Percentiles rank a stretch among this genome's conserved stretches.
Conservation (phyloP, 2,888 invertebrate species). For the Podotricha telesiphe region DNA sequence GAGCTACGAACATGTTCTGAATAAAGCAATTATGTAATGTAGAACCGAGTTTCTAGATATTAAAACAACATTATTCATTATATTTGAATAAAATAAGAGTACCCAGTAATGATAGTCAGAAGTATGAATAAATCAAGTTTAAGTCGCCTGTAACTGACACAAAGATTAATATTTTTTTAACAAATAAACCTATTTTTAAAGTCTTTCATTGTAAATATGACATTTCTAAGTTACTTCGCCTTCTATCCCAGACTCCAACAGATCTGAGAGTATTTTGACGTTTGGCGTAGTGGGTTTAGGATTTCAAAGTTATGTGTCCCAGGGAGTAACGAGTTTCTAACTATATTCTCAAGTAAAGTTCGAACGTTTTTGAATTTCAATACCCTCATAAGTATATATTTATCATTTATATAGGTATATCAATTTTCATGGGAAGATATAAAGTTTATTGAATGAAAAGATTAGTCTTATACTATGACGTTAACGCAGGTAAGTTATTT, state of each 20-base stretch:
- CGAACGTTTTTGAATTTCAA: conserved; percentile 11
- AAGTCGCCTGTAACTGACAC: too few species aligned
- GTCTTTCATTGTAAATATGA: too few species aligned
- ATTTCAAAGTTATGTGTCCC: conserved; percentile 15
- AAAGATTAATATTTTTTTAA: neutral
- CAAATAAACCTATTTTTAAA: too few species aligned
- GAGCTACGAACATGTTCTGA: conserved; percentile 15
- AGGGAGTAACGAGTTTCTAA: conserved; percentile 15
- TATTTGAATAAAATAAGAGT: neutral
- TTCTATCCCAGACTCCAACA: neutral
- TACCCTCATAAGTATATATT: neutral
- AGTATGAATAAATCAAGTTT: neutral
- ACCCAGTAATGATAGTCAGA: neutral
- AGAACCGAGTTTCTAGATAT: conserved; percentile 6
- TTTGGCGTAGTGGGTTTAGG: neutral
- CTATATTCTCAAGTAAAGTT: neutral
- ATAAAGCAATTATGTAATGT: conserved; percentile 7
- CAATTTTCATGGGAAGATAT: neutral
- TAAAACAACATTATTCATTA: neutral
- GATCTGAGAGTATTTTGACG: neutral
- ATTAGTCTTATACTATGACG: neutral
- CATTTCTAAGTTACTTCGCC: neutral
- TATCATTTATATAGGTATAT: conserved; percentile 11
- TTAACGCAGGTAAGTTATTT: neutral
- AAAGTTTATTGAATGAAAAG: neutral